Evolutionary conservation across 2,797 vertebrate species (phyloP), one percentile per base, ranked within the genome.

Genomic region (Bucorvus abyssinicus): DNA sequence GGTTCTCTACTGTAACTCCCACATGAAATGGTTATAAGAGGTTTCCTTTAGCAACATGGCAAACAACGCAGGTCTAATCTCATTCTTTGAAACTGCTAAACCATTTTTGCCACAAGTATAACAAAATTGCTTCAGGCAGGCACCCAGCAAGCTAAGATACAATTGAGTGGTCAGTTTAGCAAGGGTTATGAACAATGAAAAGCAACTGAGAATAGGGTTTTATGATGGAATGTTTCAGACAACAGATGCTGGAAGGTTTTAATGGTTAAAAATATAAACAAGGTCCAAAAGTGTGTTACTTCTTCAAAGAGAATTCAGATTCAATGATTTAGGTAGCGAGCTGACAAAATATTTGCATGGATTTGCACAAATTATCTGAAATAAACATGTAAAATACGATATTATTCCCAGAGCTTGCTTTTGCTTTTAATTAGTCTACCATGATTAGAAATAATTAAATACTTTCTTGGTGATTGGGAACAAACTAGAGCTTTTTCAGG

Each of bases 301-400:
- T 70, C 59, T 77, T 84, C 68, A 67, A 89, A 77, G 57, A 60
- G 14, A 76, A 87, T 68, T 87, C 69, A 47, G 47, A 94, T 12
- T 30, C 70, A 63, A 30, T 53, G 44, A 26, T 95, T 90, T 74
- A 70, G 49, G n/a, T 50, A 85, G 36, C 1, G 0, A 91, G 12
- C 47, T 75, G 74, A 50, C 26, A 65, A 61, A 50, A 81, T 55
- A 27, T 81, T 84, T 53, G 44, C 73, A 89, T 77, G 42, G 64
- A 91, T 95, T 89, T 92, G 57, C 68, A 93, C 36, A 90, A 83
- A 67, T 82, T 63, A 85, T 32, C n/a, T 1, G 9, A 91, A 93
- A 87, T 70, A 92, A 90, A 67, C 36, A 80, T 80, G 44, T 67
- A 73, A 89, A 89, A 89, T 53, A 10, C 40, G 36, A 14, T 55